Conservation (phyloP, 2,113 vertebrate species). For the Apus apus region DNA sequence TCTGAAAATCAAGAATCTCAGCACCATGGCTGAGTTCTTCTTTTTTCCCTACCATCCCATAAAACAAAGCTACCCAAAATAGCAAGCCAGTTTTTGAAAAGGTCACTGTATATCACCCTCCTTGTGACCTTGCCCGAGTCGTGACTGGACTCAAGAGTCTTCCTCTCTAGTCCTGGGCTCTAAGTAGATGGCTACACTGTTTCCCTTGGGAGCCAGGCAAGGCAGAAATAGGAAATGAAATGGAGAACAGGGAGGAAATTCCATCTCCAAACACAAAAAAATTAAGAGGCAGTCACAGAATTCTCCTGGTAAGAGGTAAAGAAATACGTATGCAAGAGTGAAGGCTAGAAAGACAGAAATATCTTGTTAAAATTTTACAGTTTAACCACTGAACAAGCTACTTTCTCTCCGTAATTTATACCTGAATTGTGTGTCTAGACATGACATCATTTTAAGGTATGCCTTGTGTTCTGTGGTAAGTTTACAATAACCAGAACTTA, state of each 20-base stretch:
- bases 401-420: conserved; percentile 79
- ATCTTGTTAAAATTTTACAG: conserved; percentile 78
- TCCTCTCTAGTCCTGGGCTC: conserved; percentile 25
- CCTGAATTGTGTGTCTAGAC: conserved; percentile 82
- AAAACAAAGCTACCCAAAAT: conserved; percentile 29
- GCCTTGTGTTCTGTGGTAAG: conserved; percentile 72
- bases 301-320: conserved; percentile 62
- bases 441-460: conserved; percentile 80
- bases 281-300: conserved; percentile 62
- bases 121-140: conserved; percentile 29
- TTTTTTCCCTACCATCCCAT: background rate
- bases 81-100: background rate
- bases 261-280: conserved; percentile 62
- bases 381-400: conserved; percentile 75
- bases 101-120: background rate
- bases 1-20: background rate
- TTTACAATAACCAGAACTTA: conserved; percentile 77
- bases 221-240: conserved; percentile 69
- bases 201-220: background rate
- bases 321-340: conserved; percentile 28
- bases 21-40: background rate
- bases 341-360: conserved; percentile 70
- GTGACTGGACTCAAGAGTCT: conserved; percentile 27
- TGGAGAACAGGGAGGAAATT: conserved; percentile 56
- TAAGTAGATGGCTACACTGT: conserved; percentile 27